These are phyloP conservation scores for Neopelma chrysocephalum DNA, from an alignment of 2,797 vertebrate species.

Conservation along the genomic window DNA sequence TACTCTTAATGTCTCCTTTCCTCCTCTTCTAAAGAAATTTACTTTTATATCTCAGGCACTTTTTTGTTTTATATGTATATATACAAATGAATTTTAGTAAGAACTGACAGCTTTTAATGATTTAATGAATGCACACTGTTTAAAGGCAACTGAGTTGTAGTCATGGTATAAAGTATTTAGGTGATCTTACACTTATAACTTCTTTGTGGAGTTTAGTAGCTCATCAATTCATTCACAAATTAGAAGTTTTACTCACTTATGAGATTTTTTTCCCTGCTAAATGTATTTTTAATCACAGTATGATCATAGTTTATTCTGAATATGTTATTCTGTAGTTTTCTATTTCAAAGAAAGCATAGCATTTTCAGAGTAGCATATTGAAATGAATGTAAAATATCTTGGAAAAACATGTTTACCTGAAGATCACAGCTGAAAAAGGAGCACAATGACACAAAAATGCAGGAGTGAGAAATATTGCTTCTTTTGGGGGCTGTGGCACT, in stretches of 20 bases:
- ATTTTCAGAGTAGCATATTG: not conserved
- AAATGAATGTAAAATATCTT: not conserved
- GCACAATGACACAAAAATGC: not conserved
- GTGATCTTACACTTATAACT: not conserved
- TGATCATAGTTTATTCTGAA: not conserved
- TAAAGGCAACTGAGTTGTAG: not conserved
- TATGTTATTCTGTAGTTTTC: not conserved
- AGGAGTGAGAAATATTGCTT: not conserved
- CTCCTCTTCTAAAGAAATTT: not conserved
- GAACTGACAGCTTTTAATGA: not conserved
- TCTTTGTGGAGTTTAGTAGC: not conserved
- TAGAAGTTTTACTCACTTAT: not conserved
- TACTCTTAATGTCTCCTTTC: not conserved
- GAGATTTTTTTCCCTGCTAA: not conserved
- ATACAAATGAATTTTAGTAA: not conserved
- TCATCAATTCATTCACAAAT: not conserved
- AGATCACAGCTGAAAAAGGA: not conserved
- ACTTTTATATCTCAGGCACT: not conserved
- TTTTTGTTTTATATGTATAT: not conserved
- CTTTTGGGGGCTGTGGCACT: not conserved
- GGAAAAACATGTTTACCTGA: not conserved
- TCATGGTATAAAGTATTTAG: not conserved
- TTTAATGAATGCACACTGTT: not conserved
- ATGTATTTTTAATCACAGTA: not conserved
- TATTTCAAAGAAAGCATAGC: not conserved